phyloP scores from a whole-genome alignment of 1,140 invertebrate species.

The Cherax destructor region DNA sequence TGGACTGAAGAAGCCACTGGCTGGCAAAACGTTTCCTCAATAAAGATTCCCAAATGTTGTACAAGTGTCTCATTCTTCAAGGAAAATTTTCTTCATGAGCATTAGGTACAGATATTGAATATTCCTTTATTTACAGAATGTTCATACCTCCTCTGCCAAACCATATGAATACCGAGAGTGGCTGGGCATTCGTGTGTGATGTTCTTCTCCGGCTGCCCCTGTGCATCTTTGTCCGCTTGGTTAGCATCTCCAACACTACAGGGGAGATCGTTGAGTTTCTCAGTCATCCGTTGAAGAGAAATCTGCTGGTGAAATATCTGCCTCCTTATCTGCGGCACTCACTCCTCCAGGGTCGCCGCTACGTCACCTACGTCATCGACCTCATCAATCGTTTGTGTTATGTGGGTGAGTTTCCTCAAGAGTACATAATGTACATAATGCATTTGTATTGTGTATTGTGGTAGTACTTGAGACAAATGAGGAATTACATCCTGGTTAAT shows the following conservation, averaged over 20 bases:
- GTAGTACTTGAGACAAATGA: too few relatives aligned
- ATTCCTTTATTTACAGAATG: constrained; percentile 77
- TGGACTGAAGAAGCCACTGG: too few relatives aligned
- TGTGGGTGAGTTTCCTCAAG: constrained; percentile 35
- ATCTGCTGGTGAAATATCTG: constrained; percentile 80
- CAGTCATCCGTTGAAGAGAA: constrained; percentile 82
- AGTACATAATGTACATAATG: too few relatives aligned
- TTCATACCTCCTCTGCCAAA: constrained; percentile 83
- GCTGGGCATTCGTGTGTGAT: constrained; percentile 87
- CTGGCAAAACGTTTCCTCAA: too few relatives aligned
- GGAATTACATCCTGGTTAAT: too few relatives aligned
- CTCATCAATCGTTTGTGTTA: constrained; percentile 75
- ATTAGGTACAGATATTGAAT: too few relatives aligned
- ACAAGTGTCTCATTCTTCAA: too few relatives aligned
- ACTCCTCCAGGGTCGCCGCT: constrained; percentile 80
- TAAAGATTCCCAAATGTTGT: too few relatives aligned
- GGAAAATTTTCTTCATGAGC: too few relatives aligned
- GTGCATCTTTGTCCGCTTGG: constrained; percentile 83
- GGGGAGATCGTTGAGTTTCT: constrained; percentile 80
- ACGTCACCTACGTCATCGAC: constrained; percentile 81
- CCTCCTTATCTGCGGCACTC: constrained; percentile 77
- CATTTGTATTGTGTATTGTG: too few relatives aligned
- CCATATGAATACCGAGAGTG: constrained; percentile 79
- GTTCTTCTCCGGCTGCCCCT: constrained; percentile 84
- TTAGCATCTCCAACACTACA: constrained; percentile 80